phyloP scores from a whole-genome alignment of 2,113 vertebrate species.

The Oryzias woworae region DNA sequence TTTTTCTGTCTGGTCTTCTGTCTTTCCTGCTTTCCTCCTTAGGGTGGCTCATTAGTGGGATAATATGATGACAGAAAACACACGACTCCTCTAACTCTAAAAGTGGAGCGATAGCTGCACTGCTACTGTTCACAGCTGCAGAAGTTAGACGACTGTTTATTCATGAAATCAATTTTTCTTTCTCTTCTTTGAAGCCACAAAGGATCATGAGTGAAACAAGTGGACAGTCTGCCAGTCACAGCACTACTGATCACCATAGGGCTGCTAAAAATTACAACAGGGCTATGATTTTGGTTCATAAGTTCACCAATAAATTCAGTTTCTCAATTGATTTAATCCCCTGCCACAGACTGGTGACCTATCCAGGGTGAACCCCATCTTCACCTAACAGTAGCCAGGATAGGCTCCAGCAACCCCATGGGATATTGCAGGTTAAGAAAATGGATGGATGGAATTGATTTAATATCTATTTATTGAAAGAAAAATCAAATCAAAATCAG shows the following conservation, averaged over 20 bases:
- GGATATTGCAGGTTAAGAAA: too few relatives aligned
- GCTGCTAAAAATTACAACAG: too few relatives aligned
- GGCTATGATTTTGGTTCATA: too few relatives aligned
- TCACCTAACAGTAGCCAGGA: too few relatives aligned
- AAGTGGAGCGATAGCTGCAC: slow-evolving; percentile 32
- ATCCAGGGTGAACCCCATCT: too few relatives aligned
- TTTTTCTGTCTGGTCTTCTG: slow-evolving; percentile 35
- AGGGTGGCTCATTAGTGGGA: slow-evolving; percentile 71
- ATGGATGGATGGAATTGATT: too few relatives aligned
- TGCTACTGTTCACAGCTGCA: slow-evolving; percentile 17
- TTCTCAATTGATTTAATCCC: too few relatives aligned
- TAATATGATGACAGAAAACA: slow-evolving; percentile 70
- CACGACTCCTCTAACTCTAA: slow-evolving; percentile 47
- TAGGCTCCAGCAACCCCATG: too few relatives aligned
- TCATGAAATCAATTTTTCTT: slow-evolving; percentile 7
- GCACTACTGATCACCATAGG: slow-evolving; percentile 26
- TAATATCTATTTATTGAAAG: too few relatives aligned
- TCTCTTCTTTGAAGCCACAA: neutral
- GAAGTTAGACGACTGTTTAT: slow-evolving; percentile 7
- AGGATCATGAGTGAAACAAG: slow-evolving; percentile 1
- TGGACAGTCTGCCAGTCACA: slow-evolving; percentile 44
- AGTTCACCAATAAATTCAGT: too few relatives aligned
- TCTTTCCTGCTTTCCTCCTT: slow-evolving; percentile 37
- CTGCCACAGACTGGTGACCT: too few relatives aligned
- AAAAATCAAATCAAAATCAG: too few relatives aligned